Conservation (phyloP, 2,888 invertebrate genomes). For the Leucophenga maculata region DNA sequence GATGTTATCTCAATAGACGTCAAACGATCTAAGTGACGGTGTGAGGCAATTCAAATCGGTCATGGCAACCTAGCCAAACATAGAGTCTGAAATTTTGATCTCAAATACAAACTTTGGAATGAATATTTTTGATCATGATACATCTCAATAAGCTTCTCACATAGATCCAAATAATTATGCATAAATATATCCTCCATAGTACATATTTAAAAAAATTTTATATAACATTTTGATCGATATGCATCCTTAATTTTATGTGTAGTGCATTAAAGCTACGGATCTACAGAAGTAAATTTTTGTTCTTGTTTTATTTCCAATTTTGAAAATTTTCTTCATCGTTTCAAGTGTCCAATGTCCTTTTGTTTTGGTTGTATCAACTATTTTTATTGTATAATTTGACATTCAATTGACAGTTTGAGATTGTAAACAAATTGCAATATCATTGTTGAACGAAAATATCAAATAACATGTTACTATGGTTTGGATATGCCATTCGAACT, state of each 20-base stretch:
- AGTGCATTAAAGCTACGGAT: neutral
- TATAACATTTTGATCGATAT: too few relatives aligned
- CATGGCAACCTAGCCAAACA: too few relatives aligned
- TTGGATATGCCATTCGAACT: neutral
- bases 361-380: constrained; percentile 10
- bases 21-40: too few relatives aligned
- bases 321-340: neutral
- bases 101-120: too few relatives aligned
- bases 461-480: constrained; percentile 26
- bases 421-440: constrained; percentile 48
- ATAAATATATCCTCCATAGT: too few relatives aligned
- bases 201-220: too few relatives aligned
- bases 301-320: neutral
- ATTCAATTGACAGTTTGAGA: constrained; percentile 65
- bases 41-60: too few relatives aligned
- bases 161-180: too few relatives aligned
- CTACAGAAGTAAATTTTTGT: neutral
- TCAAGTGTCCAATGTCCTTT: constrained; percentile 17
- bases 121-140: too few relatives aligned
- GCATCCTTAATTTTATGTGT: neutral
- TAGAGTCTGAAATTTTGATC: too few relatives aligned
- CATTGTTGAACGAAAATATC: constrained; percentile 21
- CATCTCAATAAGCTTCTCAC: too few relatives aligned
- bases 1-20: too few relatives aligned
- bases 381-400: constrained; percentile 59